phyloP scores from a whole-genome alignment of 1,140 invertebrate species.

The Pygmarrhopalites habei region DNA sequence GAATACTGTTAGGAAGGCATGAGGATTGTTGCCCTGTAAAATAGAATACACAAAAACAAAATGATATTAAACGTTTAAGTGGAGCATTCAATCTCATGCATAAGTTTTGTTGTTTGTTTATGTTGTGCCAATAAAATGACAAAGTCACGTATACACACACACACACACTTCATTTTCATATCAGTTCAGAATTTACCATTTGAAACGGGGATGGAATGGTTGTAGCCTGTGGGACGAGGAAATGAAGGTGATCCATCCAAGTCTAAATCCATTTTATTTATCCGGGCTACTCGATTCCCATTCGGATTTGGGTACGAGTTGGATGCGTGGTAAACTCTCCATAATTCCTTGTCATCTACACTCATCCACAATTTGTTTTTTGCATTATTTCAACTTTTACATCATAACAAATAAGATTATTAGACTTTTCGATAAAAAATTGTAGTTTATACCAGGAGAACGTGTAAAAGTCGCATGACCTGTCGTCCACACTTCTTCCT shows the following conservation, averaged over 20 bases:
- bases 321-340: conserved; percentile 8
- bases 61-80: no score
- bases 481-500: conserved; percentile 18
- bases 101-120: no score
- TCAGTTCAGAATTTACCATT: no score
- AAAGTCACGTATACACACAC: no score
- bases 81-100: no score
- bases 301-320: not conserved
- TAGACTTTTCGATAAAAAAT: not conserved
- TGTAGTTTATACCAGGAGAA: conserved; percentile 4
- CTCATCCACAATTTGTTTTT: not conserved
- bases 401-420: not conserved
- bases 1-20: no score
- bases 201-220: not conserved
- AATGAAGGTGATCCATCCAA: conserved; percentile 1
- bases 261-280: conserved; percentile 16
- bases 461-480: conserved; percentile 25
- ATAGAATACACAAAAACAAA: no score
- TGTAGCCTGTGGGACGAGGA: conserved; percentile 1
- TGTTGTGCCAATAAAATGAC: no score
- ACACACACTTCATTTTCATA: no score
- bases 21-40: no score
- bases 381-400: not conserved
- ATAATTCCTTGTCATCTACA: conserved; percentile 13
- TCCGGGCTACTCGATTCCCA: not conserved